Conservation (phyloP, 2,113 vertebrate species). For the Nesogale talazaci region DNA sequence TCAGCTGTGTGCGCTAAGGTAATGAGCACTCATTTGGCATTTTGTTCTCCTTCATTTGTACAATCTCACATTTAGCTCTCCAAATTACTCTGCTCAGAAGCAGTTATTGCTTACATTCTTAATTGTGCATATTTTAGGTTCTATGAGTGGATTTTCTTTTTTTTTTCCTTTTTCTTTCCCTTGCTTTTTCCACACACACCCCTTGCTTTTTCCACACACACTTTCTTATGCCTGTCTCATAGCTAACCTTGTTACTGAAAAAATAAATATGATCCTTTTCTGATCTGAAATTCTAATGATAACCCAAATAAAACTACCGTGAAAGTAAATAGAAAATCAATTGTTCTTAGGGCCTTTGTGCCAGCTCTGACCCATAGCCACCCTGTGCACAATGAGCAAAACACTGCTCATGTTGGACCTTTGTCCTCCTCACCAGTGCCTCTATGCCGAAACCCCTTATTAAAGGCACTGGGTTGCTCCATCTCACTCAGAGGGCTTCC, state of each 20-base stretch:
- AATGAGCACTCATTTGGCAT: neutral
- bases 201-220: neutral
- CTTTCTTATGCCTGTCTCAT: conserved; percentile 59
- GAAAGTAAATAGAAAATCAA: neutral
- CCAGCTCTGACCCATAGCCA: too few relatives aligned
- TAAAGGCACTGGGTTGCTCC: too few relatives aligned
- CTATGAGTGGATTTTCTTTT: neutral
- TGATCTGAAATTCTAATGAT: neutral
- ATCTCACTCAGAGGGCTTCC: too few relatives aligned
- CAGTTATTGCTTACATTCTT: neutral
- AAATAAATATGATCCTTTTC: conserved; percentile 50
- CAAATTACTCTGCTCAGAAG: neutral
- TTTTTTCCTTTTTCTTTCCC: neutral
- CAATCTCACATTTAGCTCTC: neutral
- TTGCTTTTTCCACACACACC: conserved; percentile 1
- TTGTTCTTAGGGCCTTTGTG: neutral
- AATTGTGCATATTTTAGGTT: neutral
- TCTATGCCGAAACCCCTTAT: too few relatives aligned
- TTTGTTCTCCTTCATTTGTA: conserved; percentile 20
- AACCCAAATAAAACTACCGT: neutral
- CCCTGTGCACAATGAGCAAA: too few relatives aligned
- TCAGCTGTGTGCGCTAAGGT: neutral
- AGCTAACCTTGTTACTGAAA: conserved; percentile 56
- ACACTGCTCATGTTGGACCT: too few relatives aligned
- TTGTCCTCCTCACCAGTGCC: too few relatives aligned